These are phyloP conservation scores for Stichodactyla helianthus DNA, from an alignment of 64 coral and sea anemone species.

Conservation along the genomic window DNA sequence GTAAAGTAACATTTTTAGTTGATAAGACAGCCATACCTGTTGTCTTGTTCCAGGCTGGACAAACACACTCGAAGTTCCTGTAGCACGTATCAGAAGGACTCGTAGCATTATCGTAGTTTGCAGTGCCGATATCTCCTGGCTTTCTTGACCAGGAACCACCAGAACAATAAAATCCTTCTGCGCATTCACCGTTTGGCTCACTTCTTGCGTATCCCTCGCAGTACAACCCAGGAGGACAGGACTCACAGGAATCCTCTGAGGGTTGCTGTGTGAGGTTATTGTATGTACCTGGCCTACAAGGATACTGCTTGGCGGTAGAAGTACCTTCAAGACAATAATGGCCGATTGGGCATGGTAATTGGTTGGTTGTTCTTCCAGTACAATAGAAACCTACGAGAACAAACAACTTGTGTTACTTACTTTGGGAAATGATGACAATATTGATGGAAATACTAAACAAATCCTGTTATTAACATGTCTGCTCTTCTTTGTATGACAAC, in stretches of 20 bases:
- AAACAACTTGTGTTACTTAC: not conserved
- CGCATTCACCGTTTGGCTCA: constrained; percentile 76
- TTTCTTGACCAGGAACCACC: constrained; percentile 78
- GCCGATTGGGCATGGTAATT: constrained; percentile 58
- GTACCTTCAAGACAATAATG: constrained; percentile 87
- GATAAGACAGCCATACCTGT: constrained; percentile 71
- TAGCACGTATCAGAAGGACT: constrained; percentile 80
- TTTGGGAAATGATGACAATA: not conserved
- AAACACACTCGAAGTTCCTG: constrained; percentile 82
- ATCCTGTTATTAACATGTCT: too few relatives aligned
- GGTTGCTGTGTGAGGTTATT: constrained; percentile 82
- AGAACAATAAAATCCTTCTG: constrained; percentile 87
- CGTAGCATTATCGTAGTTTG: constrained; percentile 61
- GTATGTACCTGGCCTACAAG: constrained; percentile 85
- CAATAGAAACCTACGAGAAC: constrained; percentile 77
- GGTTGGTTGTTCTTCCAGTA: constrained; percentile 66
- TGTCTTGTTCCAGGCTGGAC: constrained; percentile 91
- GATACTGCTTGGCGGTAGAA: constrained; percentile 66
- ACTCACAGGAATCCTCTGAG: constrained; percentile 52
- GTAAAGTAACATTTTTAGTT: too few relatives aligned
- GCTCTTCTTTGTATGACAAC: too few relatives aligned
- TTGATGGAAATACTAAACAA: not conserved
- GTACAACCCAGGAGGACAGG: constrained; percentile 80
- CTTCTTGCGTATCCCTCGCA: constrained; percentile 66
- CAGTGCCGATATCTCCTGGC: constrained; percentile 80